Base-by-base conservation (phyloP, 2,113 vertebrate species). In the Scortum barcoo region DNA sequence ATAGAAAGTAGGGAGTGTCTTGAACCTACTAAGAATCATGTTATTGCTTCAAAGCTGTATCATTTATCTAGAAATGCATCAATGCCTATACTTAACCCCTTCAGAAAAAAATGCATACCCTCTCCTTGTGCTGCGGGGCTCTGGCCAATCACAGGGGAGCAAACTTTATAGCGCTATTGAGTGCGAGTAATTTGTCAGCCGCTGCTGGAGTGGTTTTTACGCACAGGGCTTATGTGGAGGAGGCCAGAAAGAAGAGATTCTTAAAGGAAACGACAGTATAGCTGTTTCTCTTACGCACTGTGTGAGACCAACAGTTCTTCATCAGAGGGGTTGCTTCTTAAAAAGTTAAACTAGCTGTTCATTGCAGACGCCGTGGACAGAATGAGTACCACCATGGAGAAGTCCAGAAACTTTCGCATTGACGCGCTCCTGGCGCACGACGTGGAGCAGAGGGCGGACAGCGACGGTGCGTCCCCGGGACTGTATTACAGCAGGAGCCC, bases 331-430 rank as follows among this genome's bases (percentile, higher is more conserved):
- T 60, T 1, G 1, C 11, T 24, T 3, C 19, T 50, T 20, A 54
- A 57, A 13, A 42, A 4, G 13, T 20, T 54, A 1, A 44, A 69
- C 11, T 26, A 8, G 6, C 16, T 46, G 40, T 2, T 63, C 5
- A 20, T 6, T 38, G 58, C 19, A 36, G 16, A 57, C 8, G 2
- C 40, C 17, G 24, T 4, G 42, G n/a, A 71, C 69, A 83, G 16
- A 62, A 89, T 90, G 86, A 83, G 50, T 4, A 16, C 76, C 68
- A 38, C 76, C 38, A 88, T 96, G 94, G 96, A 96, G 58, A 96
- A 95, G 79, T 96, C 96, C 20, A 94, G 94, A 81, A 96, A 95
- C 93, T 97, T 97, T 90, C 86, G 95, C 33, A 97, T 96, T 65
- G 96, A 97, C 48, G 96, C 96, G 46, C 92, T 97, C 0, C 80